These are phyloP conservation scores for Holacanthus passer DNA, from an alignment of 2,113 vertebrate genomes.

Conservation along the genomic window DNA sequence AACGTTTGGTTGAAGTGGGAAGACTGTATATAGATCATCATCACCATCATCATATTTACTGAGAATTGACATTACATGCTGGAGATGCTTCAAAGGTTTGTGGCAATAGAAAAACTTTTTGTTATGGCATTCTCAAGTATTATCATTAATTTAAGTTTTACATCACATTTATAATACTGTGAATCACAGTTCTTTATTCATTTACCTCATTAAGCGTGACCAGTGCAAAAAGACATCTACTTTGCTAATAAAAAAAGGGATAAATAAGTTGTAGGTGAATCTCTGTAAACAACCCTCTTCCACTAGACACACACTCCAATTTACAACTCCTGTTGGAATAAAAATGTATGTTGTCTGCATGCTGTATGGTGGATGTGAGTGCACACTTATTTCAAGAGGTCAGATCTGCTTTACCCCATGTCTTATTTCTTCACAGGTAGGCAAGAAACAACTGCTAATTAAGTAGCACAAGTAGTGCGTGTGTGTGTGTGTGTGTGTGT, in stretches of 20 bases:
- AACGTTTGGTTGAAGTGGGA: constrained; percentile 3
- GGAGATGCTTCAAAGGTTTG: neutral
- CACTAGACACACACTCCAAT: neutral
- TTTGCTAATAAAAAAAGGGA: neutral
- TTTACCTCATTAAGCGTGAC: neutral
- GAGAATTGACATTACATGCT: neutral
- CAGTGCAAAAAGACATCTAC: neutral
- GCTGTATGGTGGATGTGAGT: neutral
- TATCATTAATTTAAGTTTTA: neutral
- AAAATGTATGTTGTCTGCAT: neutral
- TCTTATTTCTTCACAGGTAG: constrained; percentile 12
- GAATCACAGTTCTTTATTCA: neutral
- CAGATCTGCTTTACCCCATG: neutral
- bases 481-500: neutral
- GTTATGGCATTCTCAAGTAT: neutral
- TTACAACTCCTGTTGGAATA: neutral
- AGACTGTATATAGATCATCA: constrained; percentile 8
- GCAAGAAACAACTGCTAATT: constrained; percentile 38
- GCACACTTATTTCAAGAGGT: neutral
- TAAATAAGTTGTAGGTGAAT: neutral
- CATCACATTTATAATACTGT: neutral
- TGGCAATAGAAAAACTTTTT: neutral
- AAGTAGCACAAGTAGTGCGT: neutral
- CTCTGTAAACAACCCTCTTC: neutral
- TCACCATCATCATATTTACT: neutral